Percentiles rank a stretch among this genome's conserved stretches.
Evolutionary conservation across 2,113 vertebrate genomes (phyloP).

Genomic region (Colistium nudipinnis): DNA sequence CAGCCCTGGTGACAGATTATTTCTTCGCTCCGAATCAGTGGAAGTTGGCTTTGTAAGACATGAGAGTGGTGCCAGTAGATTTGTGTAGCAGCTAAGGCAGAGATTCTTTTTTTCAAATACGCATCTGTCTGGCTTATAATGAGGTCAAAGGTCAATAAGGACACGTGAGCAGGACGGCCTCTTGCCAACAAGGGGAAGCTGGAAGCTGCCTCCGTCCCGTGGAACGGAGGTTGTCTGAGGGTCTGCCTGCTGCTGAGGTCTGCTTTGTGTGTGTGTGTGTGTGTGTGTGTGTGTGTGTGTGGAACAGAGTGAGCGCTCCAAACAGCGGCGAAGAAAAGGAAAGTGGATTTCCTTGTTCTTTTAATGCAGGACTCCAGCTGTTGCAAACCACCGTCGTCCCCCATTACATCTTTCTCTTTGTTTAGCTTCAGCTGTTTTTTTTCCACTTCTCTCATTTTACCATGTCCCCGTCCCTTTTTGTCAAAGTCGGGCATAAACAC

Average conservation of each 20-base stretch:
- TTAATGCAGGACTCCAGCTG: slow-evolving; percentile 53
- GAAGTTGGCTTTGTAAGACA: no score
- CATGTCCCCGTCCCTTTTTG: slow-evolving; percentile 17
- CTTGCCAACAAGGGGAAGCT: no score
- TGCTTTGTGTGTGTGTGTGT: slow-evolving; percentile 21
- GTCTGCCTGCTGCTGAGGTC: slow-evolving; percentile 46
- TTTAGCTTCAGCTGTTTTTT: slow-evolving; percentile 28
- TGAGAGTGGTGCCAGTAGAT: no score
- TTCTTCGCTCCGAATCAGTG: no score
- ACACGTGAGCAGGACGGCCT: no score
- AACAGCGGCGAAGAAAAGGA: slow-evolving; percentile 46
- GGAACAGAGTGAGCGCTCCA: slow-evolving; percentile 52
- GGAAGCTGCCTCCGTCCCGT: no score
- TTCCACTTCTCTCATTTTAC: slow-evolving; percentile 1
- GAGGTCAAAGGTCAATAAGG: no score
- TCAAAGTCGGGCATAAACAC: slow-evolving; percentile 16
- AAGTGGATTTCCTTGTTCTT: slow-evolving; percentile 71
- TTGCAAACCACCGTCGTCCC: slow-evolving; percentile 62
- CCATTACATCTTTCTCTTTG: slow-evolving; percentile 43
- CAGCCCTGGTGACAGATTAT: no score
- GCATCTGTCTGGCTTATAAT: no score
- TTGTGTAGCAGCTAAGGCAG: no score
- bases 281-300: slow-evolving; percentile 37
- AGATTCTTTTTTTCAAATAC: no score
- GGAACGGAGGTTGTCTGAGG: slow-evolving; percentile 46